phyloP scores from a whole-genome alignment of 2,113 vertebrate genomes.

The Gymnarchus niloticus region DNA sequence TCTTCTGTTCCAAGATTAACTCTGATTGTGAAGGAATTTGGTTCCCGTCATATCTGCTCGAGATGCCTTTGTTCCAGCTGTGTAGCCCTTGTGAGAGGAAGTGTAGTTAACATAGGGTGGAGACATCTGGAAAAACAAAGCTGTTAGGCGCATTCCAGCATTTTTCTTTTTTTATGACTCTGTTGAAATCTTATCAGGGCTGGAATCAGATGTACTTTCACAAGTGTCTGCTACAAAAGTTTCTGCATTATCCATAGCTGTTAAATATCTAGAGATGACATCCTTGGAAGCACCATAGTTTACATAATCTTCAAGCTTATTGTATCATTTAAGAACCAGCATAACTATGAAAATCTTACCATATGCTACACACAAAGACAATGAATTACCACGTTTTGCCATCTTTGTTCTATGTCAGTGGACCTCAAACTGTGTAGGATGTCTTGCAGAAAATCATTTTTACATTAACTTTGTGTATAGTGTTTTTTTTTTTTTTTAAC shows the following conservation, averaged over 20 bases:
- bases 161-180: not conserved
- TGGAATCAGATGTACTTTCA: not conserved
- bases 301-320: not conserved
- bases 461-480: not conserved
- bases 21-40: constrained; percentile 8
- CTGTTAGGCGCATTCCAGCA: not conserved
- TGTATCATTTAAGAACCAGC: not conserved
- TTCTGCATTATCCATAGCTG: constrained; percentile 9
- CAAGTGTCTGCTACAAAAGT: not conserved
- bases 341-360: not conserved
- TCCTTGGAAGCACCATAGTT: not conserved
- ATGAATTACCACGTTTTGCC: not conserved
- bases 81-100: not conserved
- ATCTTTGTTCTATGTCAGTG: not conserved
- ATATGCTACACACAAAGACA: not conserved
- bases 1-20: constrained; percentile 1
- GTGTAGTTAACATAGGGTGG: constrained; percentile 1
- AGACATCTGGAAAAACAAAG: constrained; percentile 8
- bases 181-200: not conserved
- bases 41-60: not conserved
- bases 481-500: not conserved
- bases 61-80: not conserved
- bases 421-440: not conserved
- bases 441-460: not conserved
- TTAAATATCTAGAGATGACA: not conserved